Conservation (phyloP, 2,888 invertebrate genomes). For the Flexamia atlantica region DNA sequence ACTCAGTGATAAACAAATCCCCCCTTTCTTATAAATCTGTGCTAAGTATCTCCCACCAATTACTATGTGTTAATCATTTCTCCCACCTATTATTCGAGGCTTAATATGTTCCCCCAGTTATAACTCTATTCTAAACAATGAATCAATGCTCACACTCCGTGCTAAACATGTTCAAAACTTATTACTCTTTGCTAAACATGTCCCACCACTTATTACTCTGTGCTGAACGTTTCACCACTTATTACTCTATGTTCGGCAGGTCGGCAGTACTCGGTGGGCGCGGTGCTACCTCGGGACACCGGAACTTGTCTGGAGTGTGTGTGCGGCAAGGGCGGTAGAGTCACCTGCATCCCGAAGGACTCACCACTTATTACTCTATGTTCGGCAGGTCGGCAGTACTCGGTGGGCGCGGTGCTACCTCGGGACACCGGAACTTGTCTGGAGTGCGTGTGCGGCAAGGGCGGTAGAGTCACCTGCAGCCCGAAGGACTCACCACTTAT, state of each 20-base stretch:
- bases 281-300: conserved; percentile 82
- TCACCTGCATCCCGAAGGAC: conserved; percentile 68
- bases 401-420: conserved; percentile 81
- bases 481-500: conserved; percentile 69
- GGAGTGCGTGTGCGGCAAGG: conserved; percentile 82
- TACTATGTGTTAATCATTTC: no score
- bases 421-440: conserved; percentile 85
- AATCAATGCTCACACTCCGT: conserved; percentile 19
- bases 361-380: conserved; percentile 15
- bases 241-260: conserved; percentile 64
- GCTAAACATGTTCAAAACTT: conserved; percentile 2
- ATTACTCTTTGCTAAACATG: not conserved
- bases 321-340: conserved; percentile 78
- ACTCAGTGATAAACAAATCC: conserved; percentile 1
- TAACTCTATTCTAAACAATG: no score
- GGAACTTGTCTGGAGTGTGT: conserved; percentile 85
- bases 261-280: conserved; percentile 79
- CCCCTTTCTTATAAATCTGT: conserved; percentile 19
- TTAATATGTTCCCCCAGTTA: no score
- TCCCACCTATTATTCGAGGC: no score
- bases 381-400: conserved; percentile 74
- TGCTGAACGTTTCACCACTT: not conserved
- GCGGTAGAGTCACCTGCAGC: conserved; percentile 73
- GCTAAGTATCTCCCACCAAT: not conserved
- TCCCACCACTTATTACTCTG: conserved; percentile 15